Conservation (phyloP, 2,888 invertebrate species). For the Mamestra brassicae region DNA sequence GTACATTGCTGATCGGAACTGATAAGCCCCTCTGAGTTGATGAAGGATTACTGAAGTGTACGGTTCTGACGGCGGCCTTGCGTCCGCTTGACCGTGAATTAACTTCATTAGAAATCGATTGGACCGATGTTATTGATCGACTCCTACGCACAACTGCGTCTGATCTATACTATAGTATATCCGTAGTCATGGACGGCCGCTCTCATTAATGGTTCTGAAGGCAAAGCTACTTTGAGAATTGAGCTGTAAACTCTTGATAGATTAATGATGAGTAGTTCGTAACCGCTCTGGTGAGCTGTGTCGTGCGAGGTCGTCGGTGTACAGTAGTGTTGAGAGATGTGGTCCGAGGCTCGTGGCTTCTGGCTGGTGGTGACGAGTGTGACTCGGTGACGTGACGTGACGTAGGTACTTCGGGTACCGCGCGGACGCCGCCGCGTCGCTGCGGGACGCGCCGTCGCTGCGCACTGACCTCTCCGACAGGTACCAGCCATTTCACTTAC, state of each 20-base stretch:
- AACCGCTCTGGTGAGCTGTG: not conserved
- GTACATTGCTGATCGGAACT: conserved; percentile 14
- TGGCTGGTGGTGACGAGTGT: not conserved
- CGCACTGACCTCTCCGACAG: conserved; percentile 87
- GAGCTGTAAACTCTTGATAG: not conserved
- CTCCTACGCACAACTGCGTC: conserved; percentile 1
- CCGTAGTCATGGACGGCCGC: not conserved
- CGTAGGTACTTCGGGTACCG: conserved; percentile 71
- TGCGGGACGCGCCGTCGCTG: conserved; percentile 81
- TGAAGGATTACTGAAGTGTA: conserved; percentile 2
- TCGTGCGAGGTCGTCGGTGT: not conserved
- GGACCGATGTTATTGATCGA: not conserved
- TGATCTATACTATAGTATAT: not conserved
- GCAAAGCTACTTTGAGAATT: not conserved
- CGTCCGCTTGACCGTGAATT: conserved; percentile 21
- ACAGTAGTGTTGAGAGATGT: conserved; percentile 31
- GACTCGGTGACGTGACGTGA: not conserved
- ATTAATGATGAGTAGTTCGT: conserved; percentile 1
- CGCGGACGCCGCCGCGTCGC: conserved; percentile 70
- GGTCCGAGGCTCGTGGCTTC: not conserved
- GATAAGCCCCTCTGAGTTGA: conserved; percentile 25
- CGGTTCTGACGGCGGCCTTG: conserved; percentile 5
- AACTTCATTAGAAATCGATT: conserved; percentile 21
- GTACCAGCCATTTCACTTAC: conserved; percentile 65
- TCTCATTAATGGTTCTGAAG: not conserved